A percentile compares a stretch with the other conserved stretches of the same genome.
Conservation (phyloP, 1,140 invertebrate species). For the Diabrotica virgifera region DNA sequence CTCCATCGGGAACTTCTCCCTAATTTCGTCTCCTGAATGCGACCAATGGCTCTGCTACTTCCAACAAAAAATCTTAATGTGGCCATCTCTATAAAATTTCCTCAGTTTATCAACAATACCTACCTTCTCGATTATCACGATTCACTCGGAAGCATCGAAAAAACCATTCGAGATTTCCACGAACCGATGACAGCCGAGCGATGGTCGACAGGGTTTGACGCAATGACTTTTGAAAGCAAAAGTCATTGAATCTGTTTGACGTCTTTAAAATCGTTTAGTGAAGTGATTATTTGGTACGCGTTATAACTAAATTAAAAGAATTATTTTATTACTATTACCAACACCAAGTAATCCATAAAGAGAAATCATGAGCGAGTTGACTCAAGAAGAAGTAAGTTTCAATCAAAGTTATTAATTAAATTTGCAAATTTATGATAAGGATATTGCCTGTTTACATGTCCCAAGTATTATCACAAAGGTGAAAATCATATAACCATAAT, state of each 20-base stretch:
- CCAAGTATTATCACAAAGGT: background rate
- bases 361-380: slow-evolving; percentile 63
- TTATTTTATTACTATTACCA: slow-evolving; percentile 1
- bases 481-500: background rate
- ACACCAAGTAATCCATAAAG: background rate
- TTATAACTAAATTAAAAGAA: slow-evolving; percentile 15
- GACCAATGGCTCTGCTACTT: no score
- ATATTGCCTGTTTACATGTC: slow-evolving; percentile 7
- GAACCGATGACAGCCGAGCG: background rate
- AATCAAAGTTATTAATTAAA: background rate
- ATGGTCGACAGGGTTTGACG: background rate
- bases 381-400: slow-evolving; percentile 67
- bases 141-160: no score
- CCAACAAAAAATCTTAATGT: no score
- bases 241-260: slow-evolving; percentile 39
- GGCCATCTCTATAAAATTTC: no score
- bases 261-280: slow-evolving; percentile 35
- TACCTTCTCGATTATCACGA: no score
- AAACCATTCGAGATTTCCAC: no score
- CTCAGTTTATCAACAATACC: no score
- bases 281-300: slow-evolving; percentile 23
- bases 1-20: no score
- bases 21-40: no score
- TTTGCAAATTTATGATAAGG: background rate
- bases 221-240: background rate